Base-by-base conservation (phyloP, 2,113 vertebrate species). In the Nothoprocta pentlandii region DNA sequence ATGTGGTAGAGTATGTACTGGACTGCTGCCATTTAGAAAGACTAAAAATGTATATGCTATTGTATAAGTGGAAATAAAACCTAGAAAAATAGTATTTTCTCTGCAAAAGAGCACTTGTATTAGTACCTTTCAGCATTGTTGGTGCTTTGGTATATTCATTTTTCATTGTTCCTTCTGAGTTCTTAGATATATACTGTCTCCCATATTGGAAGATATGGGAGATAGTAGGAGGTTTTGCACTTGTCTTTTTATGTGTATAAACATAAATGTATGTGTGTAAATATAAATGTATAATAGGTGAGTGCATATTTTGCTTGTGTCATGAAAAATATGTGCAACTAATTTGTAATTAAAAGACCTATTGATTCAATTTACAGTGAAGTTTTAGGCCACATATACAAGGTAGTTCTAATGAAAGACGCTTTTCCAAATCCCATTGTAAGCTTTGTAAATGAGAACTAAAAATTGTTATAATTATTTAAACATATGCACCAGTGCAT, bases 141-240 rank as follows among this genome's bases (percentile, higher is more conserved):
- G 12, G 20, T 49, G 49, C 22, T 49, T 15, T 58, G 56, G 8
- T 41, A 5, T 64, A 90, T 84, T 83, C 30, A 62, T 16, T 68
- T 10, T 88, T 88, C 85, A 12, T 69, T 74, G 2, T 77, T 85
- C 10, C 75, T 74, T 66, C 9, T 64, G 5, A 30, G 32, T 80
- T 0, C 0, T 76, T 68, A 71, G 6, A 28, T 11, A 41, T 44
- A 68, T 59, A 25, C 0, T 5, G 22, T 63, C 59, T 41, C 59
- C 46, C 34, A 26, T 79, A 26, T 49, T 49, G 49, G 49, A 21
- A 49, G 49, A 22, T 22, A 22, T 23, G 10, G 49, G 49, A 49
- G 21, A 49, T 49, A 49, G 22, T 49, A 49, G 49, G 49, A 49
- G 49, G 26, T 79, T 12, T 16, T 30, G 16, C 26, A 51, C 76